Evolutionary conservation across 2,888 invertebrate species (phyloP).

Genomic region (Arrhopalites spinosus): DNA sequence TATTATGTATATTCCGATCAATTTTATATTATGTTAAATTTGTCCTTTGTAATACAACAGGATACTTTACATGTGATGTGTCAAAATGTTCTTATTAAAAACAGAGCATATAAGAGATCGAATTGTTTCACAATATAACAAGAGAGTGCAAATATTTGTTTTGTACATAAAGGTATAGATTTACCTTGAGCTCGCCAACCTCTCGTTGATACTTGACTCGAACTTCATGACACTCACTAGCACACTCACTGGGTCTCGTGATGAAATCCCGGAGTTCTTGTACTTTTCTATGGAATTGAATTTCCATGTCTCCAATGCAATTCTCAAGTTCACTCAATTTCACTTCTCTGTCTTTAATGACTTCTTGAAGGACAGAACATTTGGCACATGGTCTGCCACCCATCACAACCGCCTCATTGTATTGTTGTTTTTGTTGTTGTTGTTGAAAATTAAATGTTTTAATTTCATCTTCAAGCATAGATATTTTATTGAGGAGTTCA

Average conservation of each 20-base stretch:
- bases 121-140: no score
- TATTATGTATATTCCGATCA: neutral
- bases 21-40: neutral
- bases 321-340: constrained; percentile 80
- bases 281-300: constrained; percentile 52
- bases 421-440: no score
- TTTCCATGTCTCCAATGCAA: constrained; percentile 42
- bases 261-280: constrained; percentile 53
- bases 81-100: no score
- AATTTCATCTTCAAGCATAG: constrained; percentile 54
- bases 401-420: no score
- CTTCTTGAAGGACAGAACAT: constrained; percentile 68
- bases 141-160: no score
- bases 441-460: constrained; percentile 24
- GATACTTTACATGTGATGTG: no score
- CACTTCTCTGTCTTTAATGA: constrained; percentile 70
- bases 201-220: constrained; percentile 75
- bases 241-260: constrained; percentile 36
- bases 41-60: no score
- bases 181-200: constrained; percentile 78
- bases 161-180: neutral
- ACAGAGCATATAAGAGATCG: no score
- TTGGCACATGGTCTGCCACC: neutral
- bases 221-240: constrained; percentile 40
- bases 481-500: constrained; percentile 53